Percentiles rank a stretch among this genome's conserved stretches.
Evolutionary conservation across 2,888 invertebrate genomes (phyloP).

Genomic region (Hydroisotoma schaefferi): DNA sequence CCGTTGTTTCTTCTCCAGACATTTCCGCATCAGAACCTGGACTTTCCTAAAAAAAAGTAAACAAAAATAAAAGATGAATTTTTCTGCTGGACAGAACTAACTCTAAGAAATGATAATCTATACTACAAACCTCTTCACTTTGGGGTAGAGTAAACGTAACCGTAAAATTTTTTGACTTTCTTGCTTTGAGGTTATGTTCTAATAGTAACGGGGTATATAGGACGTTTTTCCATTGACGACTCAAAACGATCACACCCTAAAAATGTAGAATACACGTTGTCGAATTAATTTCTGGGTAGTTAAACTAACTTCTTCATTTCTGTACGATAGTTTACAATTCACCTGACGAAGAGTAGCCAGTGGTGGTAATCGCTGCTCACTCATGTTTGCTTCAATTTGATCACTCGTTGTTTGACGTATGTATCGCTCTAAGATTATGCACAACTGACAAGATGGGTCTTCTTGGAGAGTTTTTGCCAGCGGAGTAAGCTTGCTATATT

Average conservation of each 20-base stretch:
- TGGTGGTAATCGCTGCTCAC: conserved; percentile 78
- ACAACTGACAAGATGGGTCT: conserved; percentile 91
- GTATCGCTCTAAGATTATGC: conserved; percentile 80
- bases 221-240: conserved; percentile 95
- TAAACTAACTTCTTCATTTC: no score
- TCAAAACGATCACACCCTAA: conserved; percentile 90
- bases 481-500: conserved; percentile 81
- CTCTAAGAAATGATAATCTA: background rate
- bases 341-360: conserved; percentile 84
- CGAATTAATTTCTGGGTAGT: no score
- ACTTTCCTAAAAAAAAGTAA: conserved; percentile 39
- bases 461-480: conserved; percentile 86
- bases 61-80: background rate
- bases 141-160: conserved; percentile 84
- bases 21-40: conserved; percentile 56
- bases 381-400: conserved; percentile 76
- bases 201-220: conserved; percentile 86
- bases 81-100: background rate
- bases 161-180: conserved; percentile 75
- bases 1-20: conserved; percentile 59
- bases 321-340: background rate
- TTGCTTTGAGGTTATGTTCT: conserved; percentile 71
- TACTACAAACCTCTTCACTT: conserved; percentile 66
- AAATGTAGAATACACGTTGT: conserved; percentile 38
- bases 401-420: conserved; percentile 72